Conservation (phyloP, 1,140 invertebrate species). For the Gonioctena quinquepunctata region DNA sequence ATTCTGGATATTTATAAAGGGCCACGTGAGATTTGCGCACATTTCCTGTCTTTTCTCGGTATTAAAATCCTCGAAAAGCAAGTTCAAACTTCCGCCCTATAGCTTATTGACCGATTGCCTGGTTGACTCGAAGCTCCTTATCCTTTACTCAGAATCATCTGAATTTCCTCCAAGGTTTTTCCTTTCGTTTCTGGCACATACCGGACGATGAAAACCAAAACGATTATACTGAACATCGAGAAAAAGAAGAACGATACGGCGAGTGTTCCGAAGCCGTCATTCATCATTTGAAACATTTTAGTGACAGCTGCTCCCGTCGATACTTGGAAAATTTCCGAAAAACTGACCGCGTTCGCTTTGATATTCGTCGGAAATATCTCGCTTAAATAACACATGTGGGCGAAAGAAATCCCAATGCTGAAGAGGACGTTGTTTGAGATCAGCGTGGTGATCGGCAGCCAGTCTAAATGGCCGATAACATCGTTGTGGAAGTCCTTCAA, state of each 20-base stretch:
- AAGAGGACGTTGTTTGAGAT: neutral
- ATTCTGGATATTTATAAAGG: no score
- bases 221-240: neutral
- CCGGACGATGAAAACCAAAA: neutral
- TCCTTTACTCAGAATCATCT: constrained; percentile 47
- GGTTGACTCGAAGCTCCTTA: no score
- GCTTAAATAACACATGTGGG: neutral
- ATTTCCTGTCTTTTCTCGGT: no score
- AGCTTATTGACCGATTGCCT: no score
- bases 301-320: neutral
- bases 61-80: no score
- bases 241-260: neutral
- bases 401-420: neutral
- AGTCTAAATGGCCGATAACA: constrained; percentile 26
- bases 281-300: neutral
- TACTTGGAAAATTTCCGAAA: neutral
- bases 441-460: neutral
- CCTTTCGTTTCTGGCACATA: constrained; percentile 12
- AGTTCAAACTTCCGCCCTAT: no score
- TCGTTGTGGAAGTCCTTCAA: constrained; percentile 39
- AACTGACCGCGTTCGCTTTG: neutral
- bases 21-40: no score
- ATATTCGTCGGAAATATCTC: constrained; percentile 10
- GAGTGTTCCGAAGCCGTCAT: neutral
- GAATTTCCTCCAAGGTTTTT: constrained; percentile 8